Conservation (phyloP, 2,888 invertebrate species). For the Leptarthrus brevirostris region DNA sequence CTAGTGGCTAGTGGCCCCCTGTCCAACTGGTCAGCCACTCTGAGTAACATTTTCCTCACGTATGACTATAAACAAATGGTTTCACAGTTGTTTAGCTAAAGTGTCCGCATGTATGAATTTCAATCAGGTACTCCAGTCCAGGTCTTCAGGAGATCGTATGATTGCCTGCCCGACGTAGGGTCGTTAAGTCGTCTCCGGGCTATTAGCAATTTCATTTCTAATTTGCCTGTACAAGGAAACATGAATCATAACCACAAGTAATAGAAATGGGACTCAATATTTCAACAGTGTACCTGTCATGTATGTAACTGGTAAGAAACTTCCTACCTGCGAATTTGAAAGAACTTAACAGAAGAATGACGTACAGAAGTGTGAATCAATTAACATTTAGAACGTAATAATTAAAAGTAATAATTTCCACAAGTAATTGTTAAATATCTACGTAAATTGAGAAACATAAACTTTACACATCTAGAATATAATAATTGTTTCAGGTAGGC, state of each 20-base stretch:
- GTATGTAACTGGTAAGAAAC: not conserved
- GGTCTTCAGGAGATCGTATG: slow-evolving; percentile 41
- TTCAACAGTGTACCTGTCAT: slow-evolving; percentile 3
- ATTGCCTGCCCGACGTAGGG: slow-evolving; percentile 1
- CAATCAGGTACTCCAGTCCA: slow-evolving; percentile 56
- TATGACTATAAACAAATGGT: slow-evolving; percentile 57
- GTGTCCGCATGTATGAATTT: slow-evolving; percentile 57
- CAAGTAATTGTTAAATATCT: too few species aligned
- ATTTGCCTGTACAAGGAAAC: slow-evolving; percentile 47
- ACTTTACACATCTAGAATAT: too few species aligned
- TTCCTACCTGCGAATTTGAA: too few species aligned
- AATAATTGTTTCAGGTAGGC: too few species aligned
- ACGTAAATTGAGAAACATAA: too few species aligned
- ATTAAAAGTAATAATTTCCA: too few species aligned
- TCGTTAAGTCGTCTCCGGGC: slow-evolving; percentile 45
- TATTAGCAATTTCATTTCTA: slow-evolving; percentile 46
- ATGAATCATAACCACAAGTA: slow-evolving; percentile 39
- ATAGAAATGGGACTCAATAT: slow-evolving; percentile 32
- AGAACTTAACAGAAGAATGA: too few species aligned
- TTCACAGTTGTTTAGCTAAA: slow-evolving; percentile 57
- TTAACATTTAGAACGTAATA: too few species aligned
- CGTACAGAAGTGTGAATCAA: too few species aligned
- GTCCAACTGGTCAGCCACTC: slow-evolving; percentile 36
- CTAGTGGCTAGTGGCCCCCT: slow-evolving; percentile 42
- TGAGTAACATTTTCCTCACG: slow-evolving; percentile 56